Conservation (phyloP, 2,888 invertebrate genomes). For the Amiota mariae region DNA sequence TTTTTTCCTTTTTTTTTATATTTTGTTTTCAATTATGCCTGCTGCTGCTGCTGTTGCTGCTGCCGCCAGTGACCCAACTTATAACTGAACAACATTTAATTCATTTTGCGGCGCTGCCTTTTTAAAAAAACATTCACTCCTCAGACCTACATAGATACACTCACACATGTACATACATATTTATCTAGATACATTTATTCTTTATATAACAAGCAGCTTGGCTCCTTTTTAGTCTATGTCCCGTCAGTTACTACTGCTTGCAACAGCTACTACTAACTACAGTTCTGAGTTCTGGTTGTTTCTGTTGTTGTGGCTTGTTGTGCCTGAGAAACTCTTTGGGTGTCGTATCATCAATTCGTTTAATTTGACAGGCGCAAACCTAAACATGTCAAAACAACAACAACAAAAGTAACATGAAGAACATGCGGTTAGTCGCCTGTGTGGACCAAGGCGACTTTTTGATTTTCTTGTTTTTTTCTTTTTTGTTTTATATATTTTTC, state of each 20-base stretch:
- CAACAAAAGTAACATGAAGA: conserved; percentile 46
- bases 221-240: conserved; percentile 2
- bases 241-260: conserved; percentile 10
- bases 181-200: background rate
- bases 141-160: background rate
- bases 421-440: conserved; percentile 64
- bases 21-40: conserved; percentile 62
- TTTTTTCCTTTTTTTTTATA: conserved; percentile 49
- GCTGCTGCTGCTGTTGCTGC: background rate
- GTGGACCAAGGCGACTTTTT: conserved; percentile 45
- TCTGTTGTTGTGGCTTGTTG: conserved; percentile 2
- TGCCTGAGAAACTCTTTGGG: conserved; percentile 74
- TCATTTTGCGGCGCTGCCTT: conserved; percentile 53
- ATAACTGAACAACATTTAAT: conserved; percentile 64
- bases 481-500: conserved; percentile 35
- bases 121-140: conserved; percentile 7
- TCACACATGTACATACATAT: conserved; percentile 1
- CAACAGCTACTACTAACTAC: background rate
- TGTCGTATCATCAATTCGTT: conserved; percentile 75
- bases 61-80: conserved; percentile 54
- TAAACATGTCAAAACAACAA: conserved; percentile 74
- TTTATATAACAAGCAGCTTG: background rate
- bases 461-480: conserved; percentile 43
- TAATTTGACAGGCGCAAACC: conserved; percentile 75
- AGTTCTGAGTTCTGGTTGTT: conserved; percentile 2